Conservation (phyloP, 2,113 vertebrate species). For the Bambusicola thoracicus region DNA sequence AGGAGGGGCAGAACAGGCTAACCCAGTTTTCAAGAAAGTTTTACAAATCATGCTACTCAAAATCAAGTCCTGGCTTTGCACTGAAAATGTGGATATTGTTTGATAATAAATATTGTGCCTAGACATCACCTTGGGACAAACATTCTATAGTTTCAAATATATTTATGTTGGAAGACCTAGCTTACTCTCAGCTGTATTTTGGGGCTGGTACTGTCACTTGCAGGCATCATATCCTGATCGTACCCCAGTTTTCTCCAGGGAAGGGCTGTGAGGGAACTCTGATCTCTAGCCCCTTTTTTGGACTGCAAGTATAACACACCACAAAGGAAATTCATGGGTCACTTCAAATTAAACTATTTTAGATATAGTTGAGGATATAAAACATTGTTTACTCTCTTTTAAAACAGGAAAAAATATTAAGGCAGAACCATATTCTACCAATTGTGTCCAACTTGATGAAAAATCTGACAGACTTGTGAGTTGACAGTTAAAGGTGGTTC, state of each 20-base stretch:
- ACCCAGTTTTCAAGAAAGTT: neutral
- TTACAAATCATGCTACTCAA: neutral
- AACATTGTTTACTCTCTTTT: neutral
- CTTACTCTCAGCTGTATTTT: neutral
- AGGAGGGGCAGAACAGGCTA: neutral
- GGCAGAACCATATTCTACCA: neutral
- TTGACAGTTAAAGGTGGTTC: neutral
- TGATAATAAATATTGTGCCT: neutral
- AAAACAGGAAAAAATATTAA: neutral
- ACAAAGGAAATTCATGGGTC: neutral
- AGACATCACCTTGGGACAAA: neutral
- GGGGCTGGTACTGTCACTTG: neutral
- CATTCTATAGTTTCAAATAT: neutral
- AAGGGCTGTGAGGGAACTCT: fast-evolving
- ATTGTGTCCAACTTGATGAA: neutral
- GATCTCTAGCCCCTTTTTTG: neutral
- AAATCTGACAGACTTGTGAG: neutral
- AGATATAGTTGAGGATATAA: neutral
- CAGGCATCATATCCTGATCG: neutral
- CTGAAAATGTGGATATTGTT: neutral
- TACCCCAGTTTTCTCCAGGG: neutral
- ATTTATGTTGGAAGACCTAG: neutral
- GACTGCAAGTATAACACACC: neutral
- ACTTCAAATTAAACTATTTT: neutral
- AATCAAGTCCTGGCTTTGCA: neutral